Conservation (phyloP, 2,797 vertebrate species). For the Ctenopoma multispine region DNA sequence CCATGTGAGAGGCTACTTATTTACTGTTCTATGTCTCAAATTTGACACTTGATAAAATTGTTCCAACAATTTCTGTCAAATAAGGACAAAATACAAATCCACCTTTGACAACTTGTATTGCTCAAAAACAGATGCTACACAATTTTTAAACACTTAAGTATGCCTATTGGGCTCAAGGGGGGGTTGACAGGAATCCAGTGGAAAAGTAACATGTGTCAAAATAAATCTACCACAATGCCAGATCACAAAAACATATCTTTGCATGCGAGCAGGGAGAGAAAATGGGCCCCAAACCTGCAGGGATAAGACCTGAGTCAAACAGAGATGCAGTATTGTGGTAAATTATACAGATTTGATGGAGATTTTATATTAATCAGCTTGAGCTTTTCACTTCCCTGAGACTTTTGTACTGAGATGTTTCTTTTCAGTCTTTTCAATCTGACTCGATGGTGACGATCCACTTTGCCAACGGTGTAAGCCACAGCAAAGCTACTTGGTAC, state of each 20-base stretch:
- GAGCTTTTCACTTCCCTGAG: not conserved
- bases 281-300: constrained; percentile 36
- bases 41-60: constrained; percentile 41
- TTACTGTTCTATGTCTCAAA: constrained; percentile 47
- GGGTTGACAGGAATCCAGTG: constrained; percentile 62
- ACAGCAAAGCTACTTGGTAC: constrained; percentile 40
- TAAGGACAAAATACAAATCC: constrained; percentile 50
- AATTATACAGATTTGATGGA: constrained; percentile 19
- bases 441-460: constrained; percentile 1
- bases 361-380: not conserved
- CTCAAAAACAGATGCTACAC: constrained; percentile 65
- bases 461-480: not conserved
- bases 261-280: constrained; percentile 29
- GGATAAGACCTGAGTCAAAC: constrained; percentile 27
- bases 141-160: constrained; percentile 42
- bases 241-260: constrained; percentile 68
- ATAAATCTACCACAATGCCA: constrained; percentile 57
- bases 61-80: constrained; percentile 55
- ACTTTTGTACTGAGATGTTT: not conserved
- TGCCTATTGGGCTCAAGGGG: constrained; percentile 34
- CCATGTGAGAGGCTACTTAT: constrained; percentile 50
- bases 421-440: not conserved
- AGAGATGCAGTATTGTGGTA: constrained; percentile 39
- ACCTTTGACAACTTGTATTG: constrained; percentile 19
- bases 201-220: constrained; percentile 65